Evolutionary conservation across 2,888 invertebrate species (phyloP).

Genomic region (Apotomis betuletana): DNA sequence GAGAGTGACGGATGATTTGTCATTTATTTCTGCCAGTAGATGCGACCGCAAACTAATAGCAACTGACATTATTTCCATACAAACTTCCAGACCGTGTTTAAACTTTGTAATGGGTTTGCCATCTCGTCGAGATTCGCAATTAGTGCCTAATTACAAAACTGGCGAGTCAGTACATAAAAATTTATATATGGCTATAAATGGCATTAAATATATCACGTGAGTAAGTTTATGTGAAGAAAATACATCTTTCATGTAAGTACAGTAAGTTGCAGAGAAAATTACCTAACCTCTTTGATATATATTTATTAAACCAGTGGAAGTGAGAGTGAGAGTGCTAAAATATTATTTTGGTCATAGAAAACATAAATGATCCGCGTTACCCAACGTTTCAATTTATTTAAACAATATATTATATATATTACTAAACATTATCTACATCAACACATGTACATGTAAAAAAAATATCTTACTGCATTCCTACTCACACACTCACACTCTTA

Average conservation of each 20-base stretch:
- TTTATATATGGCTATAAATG: no score
- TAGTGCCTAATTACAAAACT: conserved; percentile 12
- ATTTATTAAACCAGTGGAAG: no score
- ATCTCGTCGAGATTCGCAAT: conserved; percentile 43
- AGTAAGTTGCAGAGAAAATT: no score
- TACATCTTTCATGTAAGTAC: no score
- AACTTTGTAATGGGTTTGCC: conserved; percentile 57
- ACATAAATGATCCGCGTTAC: background rate
- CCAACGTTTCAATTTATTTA: conserved; percentile 3
- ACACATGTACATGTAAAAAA: background rate
- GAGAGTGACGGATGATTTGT: background rate
- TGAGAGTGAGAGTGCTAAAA: background rate
- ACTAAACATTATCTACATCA: no score
- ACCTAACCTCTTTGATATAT: no score
- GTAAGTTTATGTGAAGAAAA: no score
- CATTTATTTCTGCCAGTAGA: background rate
- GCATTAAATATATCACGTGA: no score
- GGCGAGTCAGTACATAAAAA: background rate
- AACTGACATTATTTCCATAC: conserved; percentile 52
- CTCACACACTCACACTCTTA: no score
- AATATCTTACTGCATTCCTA: no score
- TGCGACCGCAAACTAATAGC: conserved; percentile 36
- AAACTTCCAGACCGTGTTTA: conserved; percentile 51
- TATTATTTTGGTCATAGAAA: background rate
- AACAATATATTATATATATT: no score